Percentiles rank a stretch among this genome's conserved stretches.
phyloP scores from a whole-genome alignment of 2,113 vertebrate species.

The Ornithorhynchus anatinus region DNA sequence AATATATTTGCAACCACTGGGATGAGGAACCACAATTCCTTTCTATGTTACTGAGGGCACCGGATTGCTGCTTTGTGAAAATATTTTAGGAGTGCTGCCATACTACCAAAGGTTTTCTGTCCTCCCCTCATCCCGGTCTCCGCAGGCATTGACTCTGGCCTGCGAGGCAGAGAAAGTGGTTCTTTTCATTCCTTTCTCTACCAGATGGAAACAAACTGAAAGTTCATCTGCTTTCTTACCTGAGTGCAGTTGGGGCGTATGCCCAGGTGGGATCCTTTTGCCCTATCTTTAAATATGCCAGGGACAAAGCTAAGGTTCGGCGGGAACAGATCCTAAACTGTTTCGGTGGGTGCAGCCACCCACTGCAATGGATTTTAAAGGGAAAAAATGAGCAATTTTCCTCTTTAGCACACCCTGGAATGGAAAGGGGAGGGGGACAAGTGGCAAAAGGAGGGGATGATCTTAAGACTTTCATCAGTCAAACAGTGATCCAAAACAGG shows the following conservation, averaged over 20 bases:
- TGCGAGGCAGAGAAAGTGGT: not conserved
- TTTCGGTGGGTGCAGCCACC: not conserved
- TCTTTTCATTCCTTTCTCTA: not conserved
- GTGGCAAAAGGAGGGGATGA: slow-evolving; percentile 8
- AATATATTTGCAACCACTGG: too few relatives aligned
- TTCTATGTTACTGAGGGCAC: too few relatives aligned
- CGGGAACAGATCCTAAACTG: not conserved
- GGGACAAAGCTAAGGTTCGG: not conserved
- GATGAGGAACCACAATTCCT: too few relatives aligned
- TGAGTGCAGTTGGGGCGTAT: too few relatives aligned
- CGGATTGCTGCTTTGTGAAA: too few relatives aligned
- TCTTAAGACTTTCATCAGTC: slow-evolving; percentile 49
- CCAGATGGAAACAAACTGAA: accelerated
- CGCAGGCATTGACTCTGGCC: too few relatives aligned
- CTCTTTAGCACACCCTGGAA: slow-evolving; percentile 18
- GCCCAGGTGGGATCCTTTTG: not conserved
- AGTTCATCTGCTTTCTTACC: not conserved
- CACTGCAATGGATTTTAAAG: slow-evolving; percentile 1
- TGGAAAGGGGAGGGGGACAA: slow-evolving; percentile 6
- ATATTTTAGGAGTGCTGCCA: too few relatives aligned
- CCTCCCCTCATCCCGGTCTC: not conserved
- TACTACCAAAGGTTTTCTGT: too few relatives aligned
- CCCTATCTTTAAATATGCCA: not conserved
- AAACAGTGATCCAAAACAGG: slow-evolving; percentile 55
- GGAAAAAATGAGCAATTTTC: slow-evolving; percentile 13